Percentiles rank a stretch among this genome's conserved stretches.
Evolutionary conservation across 2,797 vertebrate species (phyloP).

Genomic region (Etheostoma perlongum): DNA sequence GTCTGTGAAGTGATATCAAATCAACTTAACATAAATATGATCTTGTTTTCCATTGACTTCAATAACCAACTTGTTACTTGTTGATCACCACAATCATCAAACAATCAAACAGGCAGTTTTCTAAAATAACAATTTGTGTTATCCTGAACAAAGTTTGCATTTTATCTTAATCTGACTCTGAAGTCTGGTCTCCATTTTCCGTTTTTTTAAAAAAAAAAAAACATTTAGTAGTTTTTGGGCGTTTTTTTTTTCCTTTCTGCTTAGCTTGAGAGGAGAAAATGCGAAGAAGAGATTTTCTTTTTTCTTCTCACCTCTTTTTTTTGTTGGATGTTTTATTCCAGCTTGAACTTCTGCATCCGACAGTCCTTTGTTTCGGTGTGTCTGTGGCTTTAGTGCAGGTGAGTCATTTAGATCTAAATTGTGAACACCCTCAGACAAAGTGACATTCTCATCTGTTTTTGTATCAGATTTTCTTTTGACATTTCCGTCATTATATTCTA

Average conservation of each 20-base stretch:
- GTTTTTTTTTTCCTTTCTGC: not conserved
- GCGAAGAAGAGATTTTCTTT: rapidly evolving
- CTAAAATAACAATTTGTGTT: not conserved
- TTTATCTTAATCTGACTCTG: not conserved
- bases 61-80: not conserved
- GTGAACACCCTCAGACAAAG: rapidly evolving
- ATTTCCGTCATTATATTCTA: not conserved
- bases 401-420: not conserved
- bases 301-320: not conserved
- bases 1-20: not conserved
- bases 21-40: not conserved
- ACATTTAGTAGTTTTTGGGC: rapidly evolving
- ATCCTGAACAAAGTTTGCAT: not conserved
- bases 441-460: not conserved
- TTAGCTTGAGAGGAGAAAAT: not conserved
- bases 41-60: not conserved
- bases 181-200: not conserved
- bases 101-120: not conserved
- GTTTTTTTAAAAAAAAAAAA: rapidly evolving
- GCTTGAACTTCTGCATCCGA: not conserved
- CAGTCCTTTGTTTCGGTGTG: too few species aligned
- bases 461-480: not conserved
- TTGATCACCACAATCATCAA: too few species aligned
- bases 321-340: not conserved
- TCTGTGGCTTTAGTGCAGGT: rapidly evolving